Conservation (phyloP, 1,140 invertebrate genomes). For the Acarapis woodi region DNA sequence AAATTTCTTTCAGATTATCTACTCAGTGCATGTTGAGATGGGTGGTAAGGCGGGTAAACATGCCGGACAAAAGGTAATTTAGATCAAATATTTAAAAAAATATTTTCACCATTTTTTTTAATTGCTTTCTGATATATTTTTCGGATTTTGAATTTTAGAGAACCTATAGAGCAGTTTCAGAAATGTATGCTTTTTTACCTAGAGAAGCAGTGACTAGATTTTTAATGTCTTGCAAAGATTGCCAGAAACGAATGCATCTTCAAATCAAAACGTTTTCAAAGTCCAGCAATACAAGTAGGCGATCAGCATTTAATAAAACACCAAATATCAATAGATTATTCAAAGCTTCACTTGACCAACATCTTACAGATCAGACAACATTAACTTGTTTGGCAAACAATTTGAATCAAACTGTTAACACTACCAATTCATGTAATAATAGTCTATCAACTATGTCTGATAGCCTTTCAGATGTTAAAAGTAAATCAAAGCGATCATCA, state of each 20-base stretch:
- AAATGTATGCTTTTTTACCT: slow-evolving; percentile 75
- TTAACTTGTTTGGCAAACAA: too few relatives aligned
- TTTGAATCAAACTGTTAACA: too few relatives aligned
- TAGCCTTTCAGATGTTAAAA: too few relatives aligned
- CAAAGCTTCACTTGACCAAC: too few relatives aligned
- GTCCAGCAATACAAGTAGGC: not conserved
- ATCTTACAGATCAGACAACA: too few relatives aligned
- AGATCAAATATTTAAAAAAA: not conserved
- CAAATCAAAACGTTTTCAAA: not conserved
- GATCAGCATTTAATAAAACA: not conserved
- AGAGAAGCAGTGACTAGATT: slow-evolving; percentile 80
- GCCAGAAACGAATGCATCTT: slow-evolving; percentile 53
- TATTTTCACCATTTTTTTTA: not conserved
- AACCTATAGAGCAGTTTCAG: too few relatives aligned
- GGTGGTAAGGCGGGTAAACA: slow-evolving; percentile 41
- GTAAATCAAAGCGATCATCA: too few relatives aligned
- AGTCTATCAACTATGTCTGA: too few relatives aligned
- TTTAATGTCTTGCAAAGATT: slow-evolving; percentile 68
- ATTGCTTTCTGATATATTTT: too few relatives aligned
- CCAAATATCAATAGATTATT: too few relatives aligned
- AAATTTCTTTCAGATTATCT: slow-evolving; percentile 88
- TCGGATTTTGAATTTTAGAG: not conserved
- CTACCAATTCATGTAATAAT: too few relatives aligned
- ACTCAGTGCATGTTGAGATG: slow-evolving; percentile 69
- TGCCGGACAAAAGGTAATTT: slow-evolving; percentile 76